A percentile compares a stretch with the other conserved stretches of the same genome.
Evolutionary conservation across 2,797 vertebrate species (phyloP).

Genomic region (Valencia hispanica): DNA sequence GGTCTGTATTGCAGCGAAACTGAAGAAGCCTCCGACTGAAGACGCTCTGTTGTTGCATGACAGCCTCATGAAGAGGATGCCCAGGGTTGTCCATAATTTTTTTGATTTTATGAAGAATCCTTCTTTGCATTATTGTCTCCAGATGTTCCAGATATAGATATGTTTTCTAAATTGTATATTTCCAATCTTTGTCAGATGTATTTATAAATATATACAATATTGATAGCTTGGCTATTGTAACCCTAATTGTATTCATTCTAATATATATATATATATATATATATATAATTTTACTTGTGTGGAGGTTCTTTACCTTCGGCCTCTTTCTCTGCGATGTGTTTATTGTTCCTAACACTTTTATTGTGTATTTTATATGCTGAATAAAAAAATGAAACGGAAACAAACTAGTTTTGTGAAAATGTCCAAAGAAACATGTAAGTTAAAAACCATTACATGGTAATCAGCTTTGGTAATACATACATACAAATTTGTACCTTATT

Average conservation of each 20-base stretch:
- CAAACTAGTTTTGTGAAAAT: neutral
- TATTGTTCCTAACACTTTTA: neutral
- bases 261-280: neutral
- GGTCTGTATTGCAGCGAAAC: no score
- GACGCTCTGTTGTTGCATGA: no score
- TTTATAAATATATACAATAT: neutral
- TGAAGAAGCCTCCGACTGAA: no score
- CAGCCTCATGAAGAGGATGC: no score
- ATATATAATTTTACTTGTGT: neutral
- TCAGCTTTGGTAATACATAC: neutral
- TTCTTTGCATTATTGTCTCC: no score
- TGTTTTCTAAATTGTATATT: no score
- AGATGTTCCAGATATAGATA: no score
- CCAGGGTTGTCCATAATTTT: no score
- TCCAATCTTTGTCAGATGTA: neutral
- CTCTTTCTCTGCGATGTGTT: neutral
- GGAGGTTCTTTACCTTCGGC: neutral
- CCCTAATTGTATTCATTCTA: neutral
- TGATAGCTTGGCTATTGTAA: neutral
- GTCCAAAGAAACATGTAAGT: no score
- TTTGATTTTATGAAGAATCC: no score
- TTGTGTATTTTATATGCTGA: neutral
- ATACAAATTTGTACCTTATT: neutral
- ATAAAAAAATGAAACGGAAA: neutral
- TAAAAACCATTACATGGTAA: neutral